phyloP scores from a whole-genome alignment of 2,797 vertebrate genomes.

The Sebastiscus tertius region DNA sequence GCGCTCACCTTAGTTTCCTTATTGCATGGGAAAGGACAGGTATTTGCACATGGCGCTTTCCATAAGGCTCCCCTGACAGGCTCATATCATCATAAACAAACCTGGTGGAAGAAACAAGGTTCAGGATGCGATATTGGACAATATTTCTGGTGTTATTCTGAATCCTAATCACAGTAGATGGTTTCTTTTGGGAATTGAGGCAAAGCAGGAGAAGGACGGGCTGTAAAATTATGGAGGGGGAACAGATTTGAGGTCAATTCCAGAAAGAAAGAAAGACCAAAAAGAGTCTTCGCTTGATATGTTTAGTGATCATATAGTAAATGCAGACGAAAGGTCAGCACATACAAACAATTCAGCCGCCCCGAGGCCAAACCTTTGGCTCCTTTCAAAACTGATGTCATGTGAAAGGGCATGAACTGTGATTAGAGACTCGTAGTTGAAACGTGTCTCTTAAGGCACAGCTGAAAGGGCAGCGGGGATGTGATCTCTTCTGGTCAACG shows the following conservation, averaged over 20 bases:
- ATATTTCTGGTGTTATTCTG: background rate
- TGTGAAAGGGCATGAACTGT: constrained; percentile 71
- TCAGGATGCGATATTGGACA: constrained; percentile 10
- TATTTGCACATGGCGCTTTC: constrained; percentile 63
- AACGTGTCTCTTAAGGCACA: constrained; percentile 62
- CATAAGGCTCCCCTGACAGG: constrained; percentile 52
- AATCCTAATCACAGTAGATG: constrained; percentile 19
- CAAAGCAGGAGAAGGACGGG: background rate
- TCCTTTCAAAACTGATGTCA: constrained; percentile 62
- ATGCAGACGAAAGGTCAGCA: constrained; percentile 61
- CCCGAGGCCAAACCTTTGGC: constrained; percentile 60
- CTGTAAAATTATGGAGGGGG: background rate
- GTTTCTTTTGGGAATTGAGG: background rate
- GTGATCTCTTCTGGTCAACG: constrained; percentile 54
- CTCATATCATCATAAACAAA: constrained; percentile 55
- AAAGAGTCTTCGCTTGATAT: constrained; percentile 20
- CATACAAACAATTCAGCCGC: constrained; percentile 38
- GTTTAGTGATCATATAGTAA: constrained; percentile 49
- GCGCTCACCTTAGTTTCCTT: constrained; percentile 66
- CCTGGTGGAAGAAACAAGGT: constrained; percentile 9
- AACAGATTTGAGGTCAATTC: background rate
- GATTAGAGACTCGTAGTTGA: constrained; percentile 59
- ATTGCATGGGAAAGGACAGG: constrained; percentile 50
- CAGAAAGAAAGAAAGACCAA: background rate
- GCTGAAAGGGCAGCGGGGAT: constrained; percentile 45